Evolutionary conservation across 2,113 vertebrate species (phyloP).

Genomic region (Lichenostomus cassidix): DNA sequence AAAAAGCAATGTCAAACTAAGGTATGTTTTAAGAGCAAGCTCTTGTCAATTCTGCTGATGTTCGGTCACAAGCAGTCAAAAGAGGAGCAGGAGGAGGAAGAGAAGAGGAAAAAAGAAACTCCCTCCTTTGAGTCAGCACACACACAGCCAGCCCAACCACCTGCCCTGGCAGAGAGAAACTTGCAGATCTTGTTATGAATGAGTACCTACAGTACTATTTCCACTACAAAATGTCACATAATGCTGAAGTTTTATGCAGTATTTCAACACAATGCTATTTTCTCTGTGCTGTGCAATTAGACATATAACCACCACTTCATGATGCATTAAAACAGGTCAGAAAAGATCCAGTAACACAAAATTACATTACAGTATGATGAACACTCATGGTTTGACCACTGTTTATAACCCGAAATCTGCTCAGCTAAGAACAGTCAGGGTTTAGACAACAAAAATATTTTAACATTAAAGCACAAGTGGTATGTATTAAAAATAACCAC

Average conservation of each 20-base stretch:
- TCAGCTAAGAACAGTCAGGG: neutral
- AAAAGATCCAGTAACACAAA: neutral
- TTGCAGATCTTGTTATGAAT: conserved; percentile 10
- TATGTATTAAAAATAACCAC: neutral
- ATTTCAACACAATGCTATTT: neutral
- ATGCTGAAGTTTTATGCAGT: neutral
- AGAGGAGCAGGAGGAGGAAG: neutral
- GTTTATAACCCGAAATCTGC: neutral
- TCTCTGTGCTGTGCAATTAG: neutral
- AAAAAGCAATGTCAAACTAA: neutral
- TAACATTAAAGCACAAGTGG: neutral
- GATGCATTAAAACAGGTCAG: neutral
- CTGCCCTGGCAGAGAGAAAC: neutral
- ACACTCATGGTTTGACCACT: neutral
- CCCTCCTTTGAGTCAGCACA: neutral
- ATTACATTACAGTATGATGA: neutral
- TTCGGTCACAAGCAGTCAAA: neutral
- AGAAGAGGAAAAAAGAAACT: neutral
- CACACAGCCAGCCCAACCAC: neutral
- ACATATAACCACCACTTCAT: neutral
- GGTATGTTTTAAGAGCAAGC: neutral
- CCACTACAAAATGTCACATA: neutral
- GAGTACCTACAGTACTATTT: neutral
- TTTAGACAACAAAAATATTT: neutral
- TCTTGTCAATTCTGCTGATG: neutral